Evolutionary conservation across 53 echinoderm and acorn worm genomes (phyloP), one percentile per base, ranked within the genome.

Genomic region (Pentamera pediparva): DNA sequence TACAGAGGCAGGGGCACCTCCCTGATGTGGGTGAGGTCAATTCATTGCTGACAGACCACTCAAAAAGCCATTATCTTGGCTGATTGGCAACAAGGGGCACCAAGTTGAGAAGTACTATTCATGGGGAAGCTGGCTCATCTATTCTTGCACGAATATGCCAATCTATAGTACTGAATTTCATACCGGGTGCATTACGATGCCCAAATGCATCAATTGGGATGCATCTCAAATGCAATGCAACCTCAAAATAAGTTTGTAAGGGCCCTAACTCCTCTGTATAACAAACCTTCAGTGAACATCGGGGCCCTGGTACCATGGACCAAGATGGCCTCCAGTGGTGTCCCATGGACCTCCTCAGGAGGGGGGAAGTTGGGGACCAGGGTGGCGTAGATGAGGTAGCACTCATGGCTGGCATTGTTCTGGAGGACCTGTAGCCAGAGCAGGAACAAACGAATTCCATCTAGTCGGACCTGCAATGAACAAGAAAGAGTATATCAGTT

Each of bases 351-450:
- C 24, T 85, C 85, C 19, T 84, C 61, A 5, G 87, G 95, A 26
- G 79, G 72, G 1, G 88, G 95, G 64, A 95, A 94, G 0, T 90
- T 90, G 5, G 88, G 90, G 13, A 95, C 85, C 13, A 95, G 74
- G 45, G 95, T 95, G 21, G 96, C 96, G 30, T 95, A 95, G 70
- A 95, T 90, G 70, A 95, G 84, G 70, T 95, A 91, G 55, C 91
- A 91, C 63, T 95, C 95, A 62, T 95, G 88, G 3, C 85, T 82
- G 0, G 96, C 88, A 74, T 85, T 79, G 72, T 95, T 85, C 72
- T 95, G 96, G 0, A 94, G 81, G 43, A 90, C 82, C 74, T 91
- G 91, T 78, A 91, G 91, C 96, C 96, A 95, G 0, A 95, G 85
- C 25, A 95, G 88, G 61, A 95, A 95, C n/a, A 95, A 67, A 10